phyloP scores from a whole-genome alignment of 2,888 invertebrate species.

The Nymphalis c-album region DNA sequence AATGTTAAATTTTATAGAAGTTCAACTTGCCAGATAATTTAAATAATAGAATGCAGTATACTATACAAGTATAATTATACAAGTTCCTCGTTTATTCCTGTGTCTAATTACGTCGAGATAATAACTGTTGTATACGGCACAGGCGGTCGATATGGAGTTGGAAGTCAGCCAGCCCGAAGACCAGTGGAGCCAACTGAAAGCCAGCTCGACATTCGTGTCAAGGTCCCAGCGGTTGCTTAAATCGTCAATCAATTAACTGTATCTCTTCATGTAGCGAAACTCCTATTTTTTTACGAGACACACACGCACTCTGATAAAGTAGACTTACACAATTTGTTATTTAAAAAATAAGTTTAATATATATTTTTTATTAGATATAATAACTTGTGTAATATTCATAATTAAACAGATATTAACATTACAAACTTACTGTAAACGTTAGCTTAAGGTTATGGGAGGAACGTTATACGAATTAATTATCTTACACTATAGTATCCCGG shows the following conservation, averaged over 20 bases:
- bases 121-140: conserved; percentile 17
- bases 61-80: neutral
- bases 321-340: no score
- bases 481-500: no score
- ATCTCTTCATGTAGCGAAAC: conserved; percentile 19
- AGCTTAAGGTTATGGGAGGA: no score
- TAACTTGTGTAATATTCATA: no score
- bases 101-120: conserved; percentile 33
- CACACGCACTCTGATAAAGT: no score
- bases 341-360: no score
- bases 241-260: conserved; percentile 32
- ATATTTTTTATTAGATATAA: no score
- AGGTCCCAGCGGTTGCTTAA: conserved; percentile 36
- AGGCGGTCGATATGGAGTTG: conserved; percentile 58
- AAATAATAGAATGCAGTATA: neutral
- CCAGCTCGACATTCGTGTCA: conserved; percentile 39
- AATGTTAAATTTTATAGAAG: neutral
- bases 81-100: conserved; percentile 21
- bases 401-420: no score
- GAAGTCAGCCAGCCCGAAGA: conserved; percentile 51
- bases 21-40: neutral
- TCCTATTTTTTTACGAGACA: no score
- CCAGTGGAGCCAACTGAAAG: conserved; percentile 33
- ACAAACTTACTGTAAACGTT: no score
- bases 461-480: no score